Evolutionary conservation across 2,113 vertebrate species (phyloP).

Genomic region (Pelobates fuscus): DNA sequence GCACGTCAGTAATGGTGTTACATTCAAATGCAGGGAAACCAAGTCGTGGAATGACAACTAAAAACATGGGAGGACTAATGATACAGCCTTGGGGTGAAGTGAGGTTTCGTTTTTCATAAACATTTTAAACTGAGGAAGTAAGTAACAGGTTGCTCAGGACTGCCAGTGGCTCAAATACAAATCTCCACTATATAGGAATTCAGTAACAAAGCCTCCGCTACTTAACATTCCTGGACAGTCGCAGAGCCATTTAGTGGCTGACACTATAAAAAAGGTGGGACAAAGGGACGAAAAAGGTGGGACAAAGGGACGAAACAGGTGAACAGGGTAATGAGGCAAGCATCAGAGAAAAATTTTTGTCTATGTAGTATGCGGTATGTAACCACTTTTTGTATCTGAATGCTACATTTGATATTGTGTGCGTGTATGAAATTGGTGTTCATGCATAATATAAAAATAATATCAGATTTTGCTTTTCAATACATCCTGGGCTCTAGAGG

Average conservation of each 20-base stretch:
- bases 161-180: constrained; percentile 5
- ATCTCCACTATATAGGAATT: not conserved
- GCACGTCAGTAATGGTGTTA: not conserved
- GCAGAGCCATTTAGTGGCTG: constrained; percentile 21
- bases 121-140: not conserved
- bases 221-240: not conserved
- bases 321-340: not conserved
- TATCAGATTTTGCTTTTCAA: too few relatives aligned
- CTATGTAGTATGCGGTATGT: too few relatives aligned
- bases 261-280: constrained; percentile 23
- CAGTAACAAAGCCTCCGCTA: constrained; percentile 7
- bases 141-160: constrained; percentile 13
- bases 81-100: not conserved
- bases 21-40: not conserved
- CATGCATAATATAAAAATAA: too few relatives aligned
- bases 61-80: not conserved
- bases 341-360: too few relatives aligned
- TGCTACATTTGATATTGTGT: too few relatives aligned
- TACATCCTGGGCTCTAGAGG: too few relatives aligned
- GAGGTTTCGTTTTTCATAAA: not conserved
- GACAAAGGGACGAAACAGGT: constrained; percentile 6
- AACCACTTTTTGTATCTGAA: too few relatives aligned
- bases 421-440: too few relatives aligned
- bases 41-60: not conserved
- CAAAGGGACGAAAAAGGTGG: too few relatives aligned